Conservation (phyloP, 2,888 invertebrate genomes). For the Synergus japonicus region DNA sequence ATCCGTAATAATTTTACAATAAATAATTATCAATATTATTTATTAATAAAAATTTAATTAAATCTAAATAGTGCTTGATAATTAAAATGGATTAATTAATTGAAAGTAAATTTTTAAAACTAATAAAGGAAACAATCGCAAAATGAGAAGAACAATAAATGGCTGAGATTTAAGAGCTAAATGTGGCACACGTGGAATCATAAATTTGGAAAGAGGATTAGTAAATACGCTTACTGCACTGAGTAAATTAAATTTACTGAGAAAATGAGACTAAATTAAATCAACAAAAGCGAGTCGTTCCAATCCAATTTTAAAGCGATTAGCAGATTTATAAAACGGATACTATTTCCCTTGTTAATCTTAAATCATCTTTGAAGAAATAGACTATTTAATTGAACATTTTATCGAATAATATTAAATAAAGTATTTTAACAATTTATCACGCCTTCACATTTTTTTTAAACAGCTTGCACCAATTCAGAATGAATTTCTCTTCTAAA, state of each 20-base stretch:
- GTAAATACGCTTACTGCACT: not conserved
- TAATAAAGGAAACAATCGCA: not conserved
- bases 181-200: constrained; percentile 10
- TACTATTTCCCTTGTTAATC: not conserved
- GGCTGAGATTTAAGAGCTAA: not conserved
- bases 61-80: too few relatives aligned
- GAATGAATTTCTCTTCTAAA: too few relatives aligned
- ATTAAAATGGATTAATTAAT: too few relatives aligned
- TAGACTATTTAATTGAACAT: not conserved
- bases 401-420: not conserved
- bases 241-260: constrained; percentile 19
- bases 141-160: constrained; percentile 17
- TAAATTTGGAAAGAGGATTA: constrained; percentile 19
- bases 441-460: too few relatives aligned
- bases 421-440: not conserved
- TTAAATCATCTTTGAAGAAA: not conserved
- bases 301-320: not conserved
- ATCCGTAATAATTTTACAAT: not conserved
- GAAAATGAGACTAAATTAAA: constrained; percentile 22
- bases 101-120: too few relatives aligned
- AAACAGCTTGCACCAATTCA: too few relatives aligned
- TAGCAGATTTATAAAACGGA: not conserved
- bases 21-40: not conserved
- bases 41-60: not conserved
- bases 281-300: not conserved